Evolutionary conservation across 2,888 invertebrate genomes (phyloP).

Genomic region (Hylaea fasciaria): DNA sequence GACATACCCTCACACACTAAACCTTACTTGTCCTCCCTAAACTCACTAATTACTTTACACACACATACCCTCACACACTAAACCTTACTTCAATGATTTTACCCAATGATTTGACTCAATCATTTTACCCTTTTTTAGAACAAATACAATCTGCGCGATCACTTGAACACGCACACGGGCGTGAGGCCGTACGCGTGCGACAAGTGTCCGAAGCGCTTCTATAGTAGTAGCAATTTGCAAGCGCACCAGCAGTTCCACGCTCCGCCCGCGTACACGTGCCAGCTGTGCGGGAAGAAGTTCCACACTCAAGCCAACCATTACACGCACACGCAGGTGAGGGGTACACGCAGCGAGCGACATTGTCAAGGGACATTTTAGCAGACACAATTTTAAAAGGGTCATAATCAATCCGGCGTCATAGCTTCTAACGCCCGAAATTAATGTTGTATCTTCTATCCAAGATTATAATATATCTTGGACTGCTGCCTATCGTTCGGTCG

Average conservation of each 20-base stretch:
- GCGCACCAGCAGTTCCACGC: conserved; percentile 13
- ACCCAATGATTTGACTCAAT: no score
- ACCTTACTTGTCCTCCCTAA: no score
- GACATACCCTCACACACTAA: no score
- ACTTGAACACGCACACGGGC: conserved; percentile 18
- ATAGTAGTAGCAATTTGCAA: conserved; percentile 9
- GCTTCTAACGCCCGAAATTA: no score
- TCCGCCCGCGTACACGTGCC: conserved; percentile 7
- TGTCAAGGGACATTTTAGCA: no score
- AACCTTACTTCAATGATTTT: neutral
- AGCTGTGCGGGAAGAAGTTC: conserved; percentile 21
- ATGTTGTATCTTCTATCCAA: no score
- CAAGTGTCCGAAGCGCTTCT: conserved; percentile 15
- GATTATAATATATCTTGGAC: no score
- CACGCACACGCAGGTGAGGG: conserved; percentile 16
- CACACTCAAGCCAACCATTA: conserved; percentile 17
- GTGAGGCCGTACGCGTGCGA: conserved; percentile 16
- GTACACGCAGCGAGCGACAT: neutral
- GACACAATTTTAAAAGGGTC: no score
- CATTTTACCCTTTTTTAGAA: conserved; percentile 7
- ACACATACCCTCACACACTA: neutral
- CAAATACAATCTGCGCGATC: conserved; percentile 16
- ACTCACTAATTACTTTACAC: neutral
- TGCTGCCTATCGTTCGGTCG: no score
- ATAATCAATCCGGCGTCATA: no score